phyloP scores from a whole-genome alignment of 2,797 vertebrate genomes.

The Spinus olivaceus region DNA sequence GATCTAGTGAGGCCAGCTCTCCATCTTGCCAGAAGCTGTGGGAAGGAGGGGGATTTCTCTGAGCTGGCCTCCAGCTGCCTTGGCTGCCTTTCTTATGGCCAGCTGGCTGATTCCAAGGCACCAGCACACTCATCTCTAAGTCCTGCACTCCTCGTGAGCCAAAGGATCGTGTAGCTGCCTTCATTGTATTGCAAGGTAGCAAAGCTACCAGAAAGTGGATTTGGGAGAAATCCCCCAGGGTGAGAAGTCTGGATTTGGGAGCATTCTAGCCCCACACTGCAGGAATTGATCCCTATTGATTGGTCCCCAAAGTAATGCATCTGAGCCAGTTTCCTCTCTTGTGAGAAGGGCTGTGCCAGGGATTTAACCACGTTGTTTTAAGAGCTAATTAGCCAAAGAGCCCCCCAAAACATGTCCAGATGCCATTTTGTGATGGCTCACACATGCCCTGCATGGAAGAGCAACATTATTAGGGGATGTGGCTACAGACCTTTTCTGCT shows the following conservation, averaged over 20 bases:
- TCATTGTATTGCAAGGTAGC: background rate
- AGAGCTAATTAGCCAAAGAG: background rate
- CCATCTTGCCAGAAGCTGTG: background rate
- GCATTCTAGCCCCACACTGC: background rate
- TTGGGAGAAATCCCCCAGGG: background rate
- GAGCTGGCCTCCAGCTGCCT: background rate
- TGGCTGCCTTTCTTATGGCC: background rate
- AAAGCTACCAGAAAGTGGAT: background rate
- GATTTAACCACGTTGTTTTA: background rate
- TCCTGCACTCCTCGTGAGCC: background rate
- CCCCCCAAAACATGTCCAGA: background rate
- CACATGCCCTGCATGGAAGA: background rate
- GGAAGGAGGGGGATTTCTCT: background rate
- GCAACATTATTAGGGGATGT: background rate
- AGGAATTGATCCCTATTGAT: background rate
- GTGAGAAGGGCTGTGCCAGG: background rate
- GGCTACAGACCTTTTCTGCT: background rate
- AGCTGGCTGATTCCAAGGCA: background rate
- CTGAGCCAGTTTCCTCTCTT: background rate
- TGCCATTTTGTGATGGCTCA: background rate
- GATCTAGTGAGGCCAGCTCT: background rate
- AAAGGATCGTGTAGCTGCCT: background rate
- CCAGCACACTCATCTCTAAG: background rate
- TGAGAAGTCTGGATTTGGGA: background rate
- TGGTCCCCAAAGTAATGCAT: background rate